Evolutionary conservation across 2,888 invertebrate genomes (phyloP), one percentile per base, ranked within the genome.

Genomic region (Thereva nobilitata): DNA sequence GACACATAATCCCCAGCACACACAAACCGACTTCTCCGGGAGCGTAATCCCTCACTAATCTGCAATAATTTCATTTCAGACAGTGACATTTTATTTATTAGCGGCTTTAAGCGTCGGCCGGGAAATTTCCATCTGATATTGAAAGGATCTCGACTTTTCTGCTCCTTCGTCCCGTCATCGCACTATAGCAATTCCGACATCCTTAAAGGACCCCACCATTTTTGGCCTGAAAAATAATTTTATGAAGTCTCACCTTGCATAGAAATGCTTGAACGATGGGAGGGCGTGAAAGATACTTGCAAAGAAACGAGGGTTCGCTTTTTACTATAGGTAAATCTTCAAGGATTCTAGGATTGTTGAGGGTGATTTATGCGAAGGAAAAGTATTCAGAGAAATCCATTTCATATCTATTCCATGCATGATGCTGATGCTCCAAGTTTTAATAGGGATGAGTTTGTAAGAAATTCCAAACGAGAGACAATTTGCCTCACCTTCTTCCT

Each of bases 71-170:
- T 61, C 61, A 41, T 61, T 61, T 50, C 50, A 50, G 61, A 42
- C 61, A 50, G 50, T 12, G 61, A 61, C 61, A 40, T 61, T 61
- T 61, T 61, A 61, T 61, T 61, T 61, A 61, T 61, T 61, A 61
- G 61, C 50, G 61, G 61, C 50, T 61, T 61, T 61, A 61, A 50
- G 12, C 50, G 12, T 40, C 61, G 50, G 47, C 50, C 40, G 34
- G 50, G 34, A 34, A 23, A 9, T 34, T 37, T 50, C 10, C 40
- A 23, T 23, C 23, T 23, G 23, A 23, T 23, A 23, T 23, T 23
- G 23, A 23, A 23, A 7, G 53, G 53, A 35, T n/a, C 38, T 40
- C 41, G 40, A 41, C 49, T 40, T 50, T 61, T 12, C 23, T 41
- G 10, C 23, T 23, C 23, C 23, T 23, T 23, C 23, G 23, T 23